These are phyloP conservation scores for Gambusia holbrooki DNA, from an alignment of 2,113 vertebrate species.

Conservation along the genomic window DNA sequence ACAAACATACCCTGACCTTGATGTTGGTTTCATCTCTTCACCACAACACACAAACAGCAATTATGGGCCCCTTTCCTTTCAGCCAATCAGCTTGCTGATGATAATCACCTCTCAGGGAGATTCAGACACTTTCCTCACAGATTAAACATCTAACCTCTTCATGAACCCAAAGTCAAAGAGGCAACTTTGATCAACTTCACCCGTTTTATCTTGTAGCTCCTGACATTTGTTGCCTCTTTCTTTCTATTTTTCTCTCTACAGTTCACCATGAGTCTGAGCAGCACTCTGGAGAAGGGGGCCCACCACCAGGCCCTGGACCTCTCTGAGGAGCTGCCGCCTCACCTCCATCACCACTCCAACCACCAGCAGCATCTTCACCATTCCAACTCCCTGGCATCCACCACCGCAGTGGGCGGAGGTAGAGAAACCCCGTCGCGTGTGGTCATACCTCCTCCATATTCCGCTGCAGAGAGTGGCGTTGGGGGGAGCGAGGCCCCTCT, in stretches of 20 bases:
- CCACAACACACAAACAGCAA: constrained; percentile 29
- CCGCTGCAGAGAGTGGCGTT: constrained; percentile 48
- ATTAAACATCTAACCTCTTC: constrained; percentile 35
- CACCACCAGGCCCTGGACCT: constrained; percentile 77
- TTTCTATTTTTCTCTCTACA: constrained; percentile 24
- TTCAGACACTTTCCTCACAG: constrained; percentile 55
- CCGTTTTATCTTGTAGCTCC: not conserved
- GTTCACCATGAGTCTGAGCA: constrained; percentile 69
- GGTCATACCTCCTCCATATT: constrained; percentile 81
- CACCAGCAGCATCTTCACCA: constrained; percentile 68
- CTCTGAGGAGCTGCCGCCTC: constrained; percentile 76
- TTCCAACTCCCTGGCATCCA: constrained; percentile 68
- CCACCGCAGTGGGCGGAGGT: constrained; percentile 43
- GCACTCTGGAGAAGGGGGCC: constrained; percentile 76
- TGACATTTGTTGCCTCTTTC: not conserved
- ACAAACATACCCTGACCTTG: constrained; percentile 19
- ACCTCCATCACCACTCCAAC: constrained; percentile 57
- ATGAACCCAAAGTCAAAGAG: constrained; percentile 40
- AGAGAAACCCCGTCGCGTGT: constrained; percentile 68
- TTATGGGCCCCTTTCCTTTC: constrained; percentile 48
- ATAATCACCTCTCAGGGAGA: constrained; percentile 41
- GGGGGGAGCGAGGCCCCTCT: constrained; percentile 63
- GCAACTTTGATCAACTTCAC: not conserved
- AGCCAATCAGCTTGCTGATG: constrained; percentile 62
- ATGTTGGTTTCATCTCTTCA: constrained; percentile 37